These are phyloP conservation scores for Drosophila subpulchrella DNA, from an alignment of 1,140 invertebrate genomes.

Conservation along the genomic window DNA sequence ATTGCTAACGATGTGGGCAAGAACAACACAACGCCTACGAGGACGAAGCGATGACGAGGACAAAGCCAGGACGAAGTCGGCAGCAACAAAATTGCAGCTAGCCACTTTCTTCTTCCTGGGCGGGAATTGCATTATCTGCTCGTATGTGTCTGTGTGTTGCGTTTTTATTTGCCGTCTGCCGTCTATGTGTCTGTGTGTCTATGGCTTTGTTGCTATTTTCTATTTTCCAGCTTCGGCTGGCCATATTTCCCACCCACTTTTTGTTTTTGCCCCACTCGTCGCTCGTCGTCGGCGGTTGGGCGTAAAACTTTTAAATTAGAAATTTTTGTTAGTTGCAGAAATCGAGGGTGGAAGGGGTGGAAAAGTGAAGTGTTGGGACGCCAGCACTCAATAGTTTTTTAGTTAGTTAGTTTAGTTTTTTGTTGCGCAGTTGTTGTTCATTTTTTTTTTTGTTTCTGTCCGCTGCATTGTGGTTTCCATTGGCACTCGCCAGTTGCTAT, in stretches of 20 bases:
- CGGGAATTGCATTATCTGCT: conserved; percentile 77
- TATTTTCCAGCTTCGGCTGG: conserved; percentile 74
- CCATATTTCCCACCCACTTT: conserved; percentile 39
- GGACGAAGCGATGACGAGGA: conserved; percentile 45
- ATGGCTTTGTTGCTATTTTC: conserved; percentile 47
- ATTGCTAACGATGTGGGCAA: conserved; percentile 82
- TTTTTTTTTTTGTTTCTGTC: conserved; percentile 17
- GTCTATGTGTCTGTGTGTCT: conserved; percentile 54
- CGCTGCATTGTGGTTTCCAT: conserved; percentile 75
- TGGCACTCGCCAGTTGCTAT: conserved; percentile 81
- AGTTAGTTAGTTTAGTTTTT: conserved; percentile 81
- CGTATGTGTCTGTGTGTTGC: conserved; percentile 45
- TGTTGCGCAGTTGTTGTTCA: conserved; percentile 39
- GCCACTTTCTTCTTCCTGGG: conserved; percentile 60
- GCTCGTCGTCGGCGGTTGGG: conserved; percentile 63
- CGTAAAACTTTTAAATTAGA: conserved; percentile 83
- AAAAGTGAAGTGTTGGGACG: conserved; percentile 51
- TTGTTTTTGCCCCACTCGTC: conserved; percentile 55
- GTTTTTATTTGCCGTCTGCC: conserved; percentile 70
- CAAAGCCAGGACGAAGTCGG: conserved; percentile 23
- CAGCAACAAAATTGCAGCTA: conserved; percentile 61
- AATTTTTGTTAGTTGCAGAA: conserved; percentile 73
- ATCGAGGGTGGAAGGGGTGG: conserved; percentile 2
- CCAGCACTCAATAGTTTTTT: conserved; percentile 79
- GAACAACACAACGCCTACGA: conserved; percentile 77